Evolutionary conservation across 2,888 invertebrate species (phyloP).

Genomic region (Polymixis flavicincta): DNA sequence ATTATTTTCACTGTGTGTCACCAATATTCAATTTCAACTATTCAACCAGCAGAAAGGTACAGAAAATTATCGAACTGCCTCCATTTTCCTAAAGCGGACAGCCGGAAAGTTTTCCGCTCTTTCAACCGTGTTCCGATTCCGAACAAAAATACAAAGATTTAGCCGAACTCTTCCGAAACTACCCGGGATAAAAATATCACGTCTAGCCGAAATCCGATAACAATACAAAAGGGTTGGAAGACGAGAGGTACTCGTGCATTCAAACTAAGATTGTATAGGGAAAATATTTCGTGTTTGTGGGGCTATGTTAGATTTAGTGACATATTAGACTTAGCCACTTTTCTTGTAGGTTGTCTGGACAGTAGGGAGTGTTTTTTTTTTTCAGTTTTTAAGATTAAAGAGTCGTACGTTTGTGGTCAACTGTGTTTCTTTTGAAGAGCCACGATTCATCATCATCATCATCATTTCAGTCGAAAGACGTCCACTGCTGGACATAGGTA

Average conservation of each 20-base stretch:
- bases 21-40: neutral
- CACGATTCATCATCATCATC: no score
- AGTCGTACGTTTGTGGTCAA: neutral
- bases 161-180: constrained; percentile 11
- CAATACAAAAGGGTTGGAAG: constrained; percentile 36
- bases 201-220: constrained; percentile 27
- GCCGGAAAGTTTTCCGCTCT: constrained; percentile 13
- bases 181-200: constrained; percentile 35
- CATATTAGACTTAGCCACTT: neutral
- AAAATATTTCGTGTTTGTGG: neutral
- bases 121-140: constrained; percentile 16
- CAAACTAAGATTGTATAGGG: neutral
- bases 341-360: neutral
- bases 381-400: neutral
- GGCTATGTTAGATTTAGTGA: neutral
- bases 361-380: no score
- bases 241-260: constrained; percentile 11
- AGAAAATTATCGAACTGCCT: neutral
- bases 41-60: neutral
- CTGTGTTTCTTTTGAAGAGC: neutral
- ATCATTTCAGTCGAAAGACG: no score
- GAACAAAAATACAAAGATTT: constrained; percentile 15
- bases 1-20: no score
- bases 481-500: no score
- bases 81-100: constrained; percentile 8